Evolutionary conservation across 2,113 vertebrate genomes (phyloP), one percentile per base, ranked within the genome.

Genomic region (Girardinichthys multiradiatus): DNA sequence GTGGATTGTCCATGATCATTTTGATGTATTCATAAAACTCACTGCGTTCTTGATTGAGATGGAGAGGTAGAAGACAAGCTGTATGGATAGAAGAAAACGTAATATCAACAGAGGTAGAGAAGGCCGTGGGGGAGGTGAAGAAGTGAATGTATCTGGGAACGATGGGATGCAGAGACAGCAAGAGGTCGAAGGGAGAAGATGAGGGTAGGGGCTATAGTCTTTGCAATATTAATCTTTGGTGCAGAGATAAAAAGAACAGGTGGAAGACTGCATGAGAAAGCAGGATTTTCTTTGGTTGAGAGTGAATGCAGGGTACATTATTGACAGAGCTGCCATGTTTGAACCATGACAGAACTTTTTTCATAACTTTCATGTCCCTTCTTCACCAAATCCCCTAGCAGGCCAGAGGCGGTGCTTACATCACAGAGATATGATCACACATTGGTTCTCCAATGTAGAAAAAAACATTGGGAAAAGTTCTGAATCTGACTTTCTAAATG

Each of bases 21-120:
- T 89, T 90, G 92, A 95, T 94, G 90, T 95, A 95, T 96, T 95
- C 94, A 92, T 92, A 92, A 95, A 96, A 94, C 89, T 84, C 77
- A 83, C 30, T 70, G 2, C 82, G 33, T 74, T 83, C 59, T 75
- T 90, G 94, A 94, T 92, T 80, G 90, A 95, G 93, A 89, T 64
- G 35, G 76, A 87, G 86, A 89, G 77, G 92, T 66, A 87, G 81
- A 71, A 69, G 77, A 87, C 77, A 73, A 77, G 74, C 45, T 90
- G 81, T 88, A 81, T 79, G 82, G 78, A 86, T 88, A 81, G 21
- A 54, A 76, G 88, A 73, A 90, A 29, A 83, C 73, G 80, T 65
- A 92, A 90, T 89, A 92, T 71, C 74, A 54, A 57, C 57, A 63
- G 77, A 67, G 27, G 45, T 61, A 65, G 59, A 71, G 59, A n/a